Conservation (phyloP, 2,113 vertebrate genomes). For the Ptilonorhynchus violaceus region DNA sequence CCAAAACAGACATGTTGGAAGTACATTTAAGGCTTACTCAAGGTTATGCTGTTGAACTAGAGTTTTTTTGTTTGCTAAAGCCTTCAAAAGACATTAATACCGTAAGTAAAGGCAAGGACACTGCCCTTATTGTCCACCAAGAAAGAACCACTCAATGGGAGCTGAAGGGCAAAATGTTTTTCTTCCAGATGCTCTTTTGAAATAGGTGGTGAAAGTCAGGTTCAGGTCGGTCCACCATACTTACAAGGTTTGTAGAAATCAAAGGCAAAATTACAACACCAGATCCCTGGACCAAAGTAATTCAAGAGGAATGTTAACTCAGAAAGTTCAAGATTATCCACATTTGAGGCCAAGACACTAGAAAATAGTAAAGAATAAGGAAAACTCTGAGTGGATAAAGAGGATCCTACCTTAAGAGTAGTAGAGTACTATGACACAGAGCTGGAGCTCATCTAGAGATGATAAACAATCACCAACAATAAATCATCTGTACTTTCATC, state of each 20-base stretch:
- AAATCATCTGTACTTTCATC: neutral
- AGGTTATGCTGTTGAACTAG: neutral
- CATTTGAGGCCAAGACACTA: accelerated
- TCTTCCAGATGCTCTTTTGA: neutral
- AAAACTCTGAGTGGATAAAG: neutral
- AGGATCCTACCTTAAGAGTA: neutral
- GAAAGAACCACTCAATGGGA: neutral
- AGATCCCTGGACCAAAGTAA: neutral
- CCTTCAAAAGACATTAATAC: neutral
- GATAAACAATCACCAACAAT: neutral
- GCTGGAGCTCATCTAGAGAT: no score
- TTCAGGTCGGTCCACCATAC: neutral
- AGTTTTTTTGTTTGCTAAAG: neutral
- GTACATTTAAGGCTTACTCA: neutral
- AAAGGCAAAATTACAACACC: neutral
- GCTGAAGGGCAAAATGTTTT: neutral
- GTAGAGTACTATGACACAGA: no score
- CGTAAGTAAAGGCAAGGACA: neutral
- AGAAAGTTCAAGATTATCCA: neutral
- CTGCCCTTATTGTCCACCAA: neutral
- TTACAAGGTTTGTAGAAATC: neutral
- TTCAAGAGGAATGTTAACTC: neutral
- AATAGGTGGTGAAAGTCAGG: neutral
- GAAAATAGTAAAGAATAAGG: neutral
- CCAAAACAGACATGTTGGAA: neutral